Percentiles rank a stretch among this genome's conserved stretches.
phyloP scores from a whole-genome alignment of 2,113 vertebrate species.

The Dipodomys stephensi region DNA sequence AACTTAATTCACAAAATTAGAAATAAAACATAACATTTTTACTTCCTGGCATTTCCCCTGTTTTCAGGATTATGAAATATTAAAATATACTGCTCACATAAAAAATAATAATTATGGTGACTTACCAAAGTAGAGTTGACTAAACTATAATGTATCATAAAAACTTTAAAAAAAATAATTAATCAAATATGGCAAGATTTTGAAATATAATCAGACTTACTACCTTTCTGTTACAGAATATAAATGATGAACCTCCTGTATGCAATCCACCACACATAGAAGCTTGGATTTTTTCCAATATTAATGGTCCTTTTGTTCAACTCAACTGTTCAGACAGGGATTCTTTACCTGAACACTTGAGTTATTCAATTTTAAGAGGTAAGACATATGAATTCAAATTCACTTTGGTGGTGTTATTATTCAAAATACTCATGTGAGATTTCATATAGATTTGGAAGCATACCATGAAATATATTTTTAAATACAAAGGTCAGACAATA shows the following conservation, averaged over 20 bases:
- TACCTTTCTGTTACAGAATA: slow-evolving; percentile 41
- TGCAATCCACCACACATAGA: slow-evolving; percentile 74
- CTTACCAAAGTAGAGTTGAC: neutral
- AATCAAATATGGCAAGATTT: neutral
- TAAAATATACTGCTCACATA: neutral
- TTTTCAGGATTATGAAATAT: neutral
- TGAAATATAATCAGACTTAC: neutral
- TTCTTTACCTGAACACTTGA: slow-evolving; percentile 74
- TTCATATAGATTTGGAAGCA: slow-evolving; percentile 23
- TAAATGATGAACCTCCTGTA: slow-evolving; percentile 68
- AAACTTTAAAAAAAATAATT: neutral
- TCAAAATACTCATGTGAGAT: neutral
- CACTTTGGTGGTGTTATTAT: neutral
- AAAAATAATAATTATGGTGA: slow-evolving; percentile 16
- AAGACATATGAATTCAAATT: slow-evolving; percentile 16
- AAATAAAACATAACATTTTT: neutral
- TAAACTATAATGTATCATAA: neutral
- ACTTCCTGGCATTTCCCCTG: neutral
- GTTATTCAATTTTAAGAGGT: slow-evolving; percentile 76
- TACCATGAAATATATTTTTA: neutral
- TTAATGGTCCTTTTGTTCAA: slow-evolving; percentile 65
- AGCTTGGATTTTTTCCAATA: slow-evolving; percentile 61
- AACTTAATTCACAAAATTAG: slow-evolving; percentile 2
- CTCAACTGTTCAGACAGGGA: slow-evolving; percentile 77
- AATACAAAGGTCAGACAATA: slow-evolving; percentile 3